A percentile compares a stretch with the other conserved stretches of the same genome.
These are phyloP conservation scores for Potamilus streckersoni DNA, from an alignment of 1,140 invertebrate genomes.

Conservation along the genomic window DNA sequence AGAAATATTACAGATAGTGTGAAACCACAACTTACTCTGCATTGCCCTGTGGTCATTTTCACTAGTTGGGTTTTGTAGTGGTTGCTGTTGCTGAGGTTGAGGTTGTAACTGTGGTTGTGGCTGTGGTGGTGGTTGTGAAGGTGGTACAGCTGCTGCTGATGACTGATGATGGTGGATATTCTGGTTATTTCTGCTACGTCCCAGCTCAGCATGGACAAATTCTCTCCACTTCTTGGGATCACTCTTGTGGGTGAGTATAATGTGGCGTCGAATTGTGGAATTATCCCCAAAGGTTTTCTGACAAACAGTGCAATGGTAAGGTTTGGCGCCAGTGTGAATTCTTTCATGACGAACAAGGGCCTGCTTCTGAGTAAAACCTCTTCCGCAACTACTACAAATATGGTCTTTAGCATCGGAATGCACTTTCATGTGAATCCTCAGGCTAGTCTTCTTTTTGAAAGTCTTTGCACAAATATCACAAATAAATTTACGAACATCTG, in stretches of 20 bases:
- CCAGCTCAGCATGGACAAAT: conserved; percentile 8
- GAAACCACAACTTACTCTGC: too few species aligned
- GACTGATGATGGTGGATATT: too few species aligned
- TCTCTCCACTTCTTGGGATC: conserved; percentile 44
- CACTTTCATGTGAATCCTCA: conserved; percentile 50
- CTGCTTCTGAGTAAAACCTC: conserved; percentile 57
- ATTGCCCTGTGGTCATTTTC: too few species aligned
- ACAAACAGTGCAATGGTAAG: conserved; percentile 54
- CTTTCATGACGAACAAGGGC: conserved; percentile 54
- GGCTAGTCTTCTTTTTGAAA: conserved; percentile 45
- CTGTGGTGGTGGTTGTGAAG: too few species aligned
- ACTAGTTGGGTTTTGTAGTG: too few species aligned
- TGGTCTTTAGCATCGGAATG: conserved; percentile 51
- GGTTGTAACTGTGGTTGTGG: too few species aligned
- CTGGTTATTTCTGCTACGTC: neutral
- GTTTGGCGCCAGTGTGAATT: conserved; percentile 59
- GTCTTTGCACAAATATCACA: conserved; percentile 49
- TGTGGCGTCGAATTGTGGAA: conserved; percentile 54
- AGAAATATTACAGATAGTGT: too few species aligned
- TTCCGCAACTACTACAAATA: conserved; percentile 53
- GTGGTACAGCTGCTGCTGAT: too few species aligned
- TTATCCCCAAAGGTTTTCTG: conserved; percentile 50
- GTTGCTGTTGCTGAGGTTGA: too few species aligned
- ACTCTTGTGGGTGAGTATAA: conserved; percentile 53
- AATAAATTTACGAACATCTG: conserved; percentile 39